phyloP scores from a whole-genome alignment of 2,888 invertebrate genomes.

The Endomychus coccineus region DNA sequence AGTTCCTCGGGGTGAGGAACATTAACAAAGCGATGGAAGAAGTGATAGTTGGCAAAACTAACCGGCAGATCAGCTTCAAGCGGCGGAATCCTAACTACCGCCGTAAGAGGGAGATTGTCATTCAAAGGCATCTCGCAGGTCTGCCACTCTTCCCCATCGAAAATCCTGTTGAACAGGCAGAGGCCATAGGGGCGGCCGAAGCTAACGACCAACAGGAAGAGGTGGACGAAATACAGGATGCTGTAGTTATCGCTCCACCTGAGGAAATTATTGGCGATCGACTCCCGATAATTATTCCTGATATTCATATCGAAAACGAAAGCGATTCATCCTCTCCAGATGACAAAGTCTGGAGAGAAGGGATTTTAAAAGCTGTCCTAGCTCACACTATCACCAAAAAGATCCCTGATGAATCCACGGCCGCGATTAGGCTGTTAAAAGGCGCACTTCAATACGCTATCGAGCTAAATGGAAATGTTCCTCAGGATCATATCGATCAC shows the following conservation, averaged over 20 bases:
- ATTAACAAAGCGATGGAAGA: conserved; percentile 9
- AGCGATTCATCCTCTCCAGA: conserved; percentile 1
- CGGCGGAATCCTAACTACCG: conserved; percentile 7
- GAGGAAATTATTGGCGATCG: background rate
- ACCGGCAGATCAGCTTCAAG: conserved; percentile 15
- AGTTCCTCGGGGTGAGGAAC: conserved; percentile 6
- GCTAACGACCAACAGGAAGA: conserved; percentile 1
- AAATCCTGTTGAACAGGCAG: background rate
- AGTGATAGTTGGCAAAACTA: conserved; percentile 8
- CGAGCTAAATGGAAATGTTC: conserved; percentile 7
- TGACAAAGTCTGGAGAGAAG: conserved; percentile 4
- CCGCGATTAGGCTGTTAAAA: conserved; percentile 8
- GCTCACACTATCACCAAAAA: conserved; percentile 1
- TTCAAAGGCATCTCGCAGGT: too few species aligned
- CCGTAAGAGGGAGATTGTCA: too few species aligned
- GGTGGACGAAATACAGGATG: background rate
- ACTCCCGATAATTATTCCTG: background rate
- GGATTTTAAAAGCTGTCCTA: conserved; percentile 4
- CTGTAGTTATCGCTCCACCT: background rate
- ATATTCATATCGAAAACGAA: conserved; percentile 3
- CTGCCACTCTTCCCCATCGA: conserved; percentile 1
- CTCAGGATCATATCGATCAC: conserved; percentile 14
- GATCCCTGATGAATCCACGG: conserved; percentile 9
- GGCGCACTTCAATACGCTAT: conserved; percentile 11
- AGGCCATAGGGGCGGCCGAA: background rate